Evolutionary conservation across 2,113 vertebrate genomes (phyloP).

Genomic region (Diadophis punctatus): DNA sequence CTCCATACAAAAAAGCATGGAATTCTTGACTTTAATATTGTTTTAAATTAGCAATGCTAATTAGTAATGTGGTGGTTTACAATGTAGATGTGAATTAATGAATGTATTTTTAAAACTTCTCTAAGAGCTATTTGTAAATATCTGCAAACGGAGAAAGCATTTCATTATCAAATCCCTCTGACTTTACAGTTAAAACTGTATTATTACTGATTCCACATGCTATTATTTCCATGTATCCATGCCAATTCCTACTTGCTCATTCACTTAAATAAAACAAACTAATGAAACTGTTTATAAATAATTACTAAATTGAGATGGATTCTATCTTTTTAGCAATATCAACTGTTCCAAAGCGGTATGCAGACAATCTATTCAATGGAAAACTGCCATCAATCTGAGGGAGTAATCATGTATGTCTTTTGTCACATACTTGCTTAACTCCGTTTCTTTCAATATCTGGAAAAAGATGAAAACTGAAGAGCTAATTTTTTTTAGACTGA

Average conservation of each 20-base stretch:
- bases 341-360: background rate
- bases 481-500: background rate
- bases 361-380: background rate
- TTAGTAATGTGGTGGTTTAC: conserved; percentile 30
- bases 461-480: background rate
- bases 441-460: background rate
- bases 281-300: background rate
- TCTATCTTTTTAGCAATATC: background rate
- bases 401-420: background rate
- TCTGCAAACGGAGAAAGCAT: background rate
- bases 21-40: conserved; percentile 42
- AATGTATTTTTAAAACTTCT: conserved; percentile 26
- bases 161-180: background rate
- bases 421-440: background rate
- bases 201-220: background rate
- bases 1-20: conserved; percentile 37
- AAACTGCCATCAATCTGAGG: background rate
- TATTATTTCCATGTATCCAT: background rate
- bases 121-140: conserved; percentile 18
- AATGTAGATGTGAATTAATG: conserved; percentile 3
- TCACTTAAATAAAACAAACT: background rate
- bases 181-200: background rate
- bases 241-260: background rate
- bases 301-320: background rate
- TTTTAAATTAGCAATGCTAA: conserved; percentile 21